These are phyloP conservation scores for Mohoua ochrocephala DNA, from an alignment of 2,113 vertebrate species.

Conservation along the genomic window DNA sequence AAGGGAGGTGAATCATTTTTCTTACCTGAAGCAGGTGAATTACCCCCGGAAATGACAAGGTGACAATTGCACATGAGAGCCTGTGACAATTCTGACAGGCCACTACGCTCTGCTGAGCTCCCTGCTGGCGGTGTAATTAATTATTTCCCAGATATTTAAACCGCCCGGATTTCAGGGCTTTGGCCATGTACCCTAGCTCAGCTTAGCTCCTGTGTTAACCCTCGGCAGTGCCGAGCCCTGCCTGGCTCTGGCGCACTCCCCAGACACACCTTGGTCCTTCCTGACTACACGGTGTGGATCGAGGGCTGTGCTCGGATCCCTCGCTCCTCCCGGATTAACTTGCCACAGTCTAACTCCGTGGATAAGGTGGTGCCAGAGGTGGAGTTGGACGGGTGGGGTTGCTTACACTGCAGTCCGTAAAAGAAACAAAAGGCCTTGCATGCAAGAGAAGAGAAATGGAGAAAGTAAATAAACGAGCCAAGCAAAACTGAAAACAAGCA, in stretches of 20 bases:
- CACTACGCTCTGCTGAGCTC: neutral
- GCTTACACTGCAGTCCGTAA: conserved; percentile 87
- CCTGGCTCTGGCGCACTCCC: neutral
- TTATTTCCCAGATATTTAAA: neutral
- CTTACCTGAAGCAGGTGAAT: conserved; percentile 40
- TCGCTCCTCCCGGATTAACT: conserved; percentile 85
- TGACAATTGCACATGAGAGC: neutral
- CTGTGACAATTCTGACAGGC: neutral
- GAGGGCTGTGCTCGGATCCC: conserved; percentile 73
- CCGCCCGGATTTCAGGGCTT: neutral
- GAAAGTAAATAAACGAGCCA: conserved; percentile 36
- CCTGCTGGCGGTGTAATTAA: neutral
- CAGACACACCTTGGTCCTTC: conserved; percentile 72
- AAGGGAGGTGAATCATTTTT: neutral
- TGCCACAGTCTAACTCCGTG: conserved; percentile 92
- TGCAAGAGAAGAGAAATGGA: conserved; percentile 72
- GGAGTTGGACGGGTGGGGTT: conserved; percentile 85
- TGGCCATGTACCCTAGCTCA: neutral
- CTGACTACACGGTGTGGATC: conserved; percentile 73
- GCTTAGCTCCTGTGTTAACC: neutral
- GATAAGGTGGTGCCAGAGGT: conserved; percentile 90
- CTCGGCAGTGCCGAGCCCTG: neutral
- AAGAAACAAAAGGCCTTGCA: conserved; percentile 96
- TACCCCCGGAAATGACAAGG: neutral
- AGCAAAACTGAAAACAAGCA: conserved; percentile 13